Percentiles rank a stretch among this genome's conserved stretches.
phyloP scores from a whole-genome alignment of 1,140 invertebrate species.

The Centruroides vittatus region DNA sequence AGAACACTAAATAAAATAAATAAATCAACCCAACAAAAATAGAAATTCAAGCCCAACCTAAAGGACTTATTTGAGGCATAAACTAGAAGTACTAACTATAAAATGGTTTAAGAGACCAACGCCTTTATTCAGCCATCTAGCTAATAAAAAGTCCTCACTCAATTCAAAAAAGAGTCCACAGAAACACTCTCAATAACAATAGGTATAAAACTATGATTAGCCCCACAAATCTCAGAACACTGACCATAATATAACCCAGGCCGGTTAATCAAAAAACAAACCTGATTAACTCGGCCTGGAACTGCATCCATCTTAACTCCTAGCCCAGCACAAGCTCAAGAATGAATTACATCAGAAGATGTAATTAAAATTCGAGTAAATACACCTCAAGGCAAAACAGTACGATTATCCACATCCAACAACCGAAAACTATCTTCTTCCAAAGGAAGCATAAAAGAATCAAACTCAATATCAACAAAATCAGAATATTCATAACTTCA shows the following conservation, averaged over 20 bases:
- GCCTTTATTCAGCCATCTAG: no score
- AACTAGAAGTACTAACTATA: no score
- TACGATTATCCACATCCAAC: constrained; percentile 47
- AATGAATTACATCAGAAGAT: constrained; percentile 50
- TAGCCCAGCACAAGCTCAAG: constrained; percentile 44
- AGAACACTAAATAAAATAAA: no score
- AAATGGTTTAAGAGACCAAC: no score
- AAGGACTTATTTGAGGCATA: no score
- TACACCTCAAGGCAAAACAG: constrained; percentile 35
- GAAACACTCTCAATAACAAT: constrained; percentile 45
- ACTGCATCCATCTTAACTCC: constrained; percentile 48
- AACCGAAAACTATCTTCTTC: constrained; percentile 36
- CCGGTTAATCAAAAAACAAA: constrained; percentile 37
- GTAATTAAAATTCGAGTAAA: constrained; percentile 42
- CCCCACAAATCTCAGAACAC: constrained; percentile 64
- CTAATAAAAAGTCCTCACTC: neutral
- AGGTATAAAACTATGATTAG: constrained; percentile 60
- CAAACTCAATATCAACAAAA: constrained; percentile 43
- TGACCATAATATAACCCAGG: constrained; percentile 48
- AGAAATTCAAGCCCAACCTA: no score
- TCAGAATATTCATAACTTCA: constrained; percentile 50
- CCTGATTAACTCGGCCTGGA: constrained; percentile 50
- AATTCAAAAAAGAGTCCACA: constrained; percentile 3
- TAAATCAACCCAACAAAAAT: no score
- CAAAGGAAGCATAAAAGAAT: constrained; percentile 42